Conservation (phyloP, 2,113 vertebrate genomes). For the Cyanocitta stelleri region DNA sequence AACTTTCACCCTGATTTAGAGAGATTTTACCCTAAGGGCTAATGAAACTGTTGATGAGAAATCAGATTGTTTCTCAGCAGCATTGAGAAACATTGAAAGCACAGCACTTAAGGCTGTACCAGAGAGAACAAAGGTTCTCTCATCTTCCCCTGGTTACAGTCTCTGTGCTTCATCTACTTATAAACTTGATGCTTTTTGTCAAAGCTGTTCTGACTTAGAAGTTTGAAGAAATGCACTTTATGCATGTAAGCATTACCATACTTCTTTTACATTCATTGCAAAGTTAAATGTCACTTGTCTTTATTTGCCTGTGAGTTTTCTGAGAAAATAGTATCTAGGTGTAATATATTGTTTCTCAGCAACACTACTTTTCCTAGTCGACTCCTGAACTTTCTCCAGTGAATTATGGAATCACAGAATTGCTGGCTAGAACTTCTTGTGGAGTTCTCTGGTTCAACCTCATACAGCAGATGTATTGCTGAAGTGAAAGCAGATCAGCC, state of each 20-base stretch:
- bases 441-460: background rate
- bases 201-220: background rate
- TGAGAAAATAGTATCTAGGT: background rate
- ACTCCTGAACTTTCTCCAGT: background rate
- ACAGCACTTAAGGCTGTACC: background rate
- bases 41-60: background rate
- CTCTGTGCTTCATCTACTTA: background rate
- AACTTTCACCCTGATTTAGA: background rate
- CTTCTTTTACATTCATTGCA: background rate
- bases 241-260: background rate
- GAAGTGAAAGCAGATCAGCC: background rate
- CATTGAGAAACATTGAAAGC: background rate
- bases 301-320: background rate
- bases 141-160: background rate
- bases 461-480: background rate
- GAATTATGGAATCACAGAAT: background rate
- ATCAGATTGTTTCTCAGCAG: background rate
- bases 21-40: background rate
- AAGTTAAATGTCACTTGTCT: background rate
- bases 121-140: slow-evolving; percentile 18
- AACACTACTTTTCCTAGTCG: background rate
- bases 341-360: background rate
- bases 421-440: background rate
- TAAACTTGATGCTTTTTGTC: background rate
- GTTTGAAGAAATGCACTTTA: background rate